phyloP scores from a whole-genome alignment of 2,113 vertebrate genomes.

The Platysteira castanea region DNA sequence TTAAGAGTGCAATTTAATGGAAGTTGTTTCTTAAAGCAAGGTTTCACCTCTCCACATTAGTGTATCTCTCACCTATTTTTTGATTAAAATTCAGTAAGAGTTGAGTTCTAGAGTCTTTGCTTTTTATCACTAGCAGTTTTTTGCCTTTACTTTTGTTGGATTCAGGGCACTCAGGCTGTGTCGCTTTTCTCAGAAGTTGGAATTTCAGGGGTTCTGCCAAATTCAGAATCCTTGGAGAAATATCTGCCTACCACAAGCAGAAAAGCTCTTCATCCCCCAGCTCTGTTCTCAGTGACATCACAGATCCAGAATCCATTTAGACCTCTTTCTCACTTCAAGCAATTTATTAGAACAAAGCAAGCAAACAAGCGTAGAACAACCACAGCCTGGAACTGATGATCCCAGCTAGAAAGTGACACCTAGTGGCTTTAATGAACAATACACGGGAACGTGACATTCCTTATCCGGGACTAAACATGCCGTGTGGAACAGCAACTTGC shows the following conservation, averaged over 20 bases:
- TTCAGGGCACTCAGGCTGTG: background rate
- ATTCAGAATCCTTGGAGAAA: background rate
- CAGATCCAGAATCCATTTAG: background rate
- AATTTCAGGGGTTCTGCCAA: background rate
- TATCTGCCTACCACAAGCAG: background rate
- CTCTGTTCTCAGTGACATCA: background rate
- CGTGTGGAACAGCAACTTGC: background rate
- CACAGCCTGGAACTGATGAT: background rate
- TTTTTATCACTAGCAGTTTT: background rate
- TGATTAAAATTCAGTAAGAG: background rate
- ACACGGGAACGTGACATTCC: background rate
- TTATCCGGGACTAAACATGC: background rate
- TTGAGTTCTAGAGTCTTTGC: background rate
- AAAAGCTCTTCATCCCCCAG: background rate
- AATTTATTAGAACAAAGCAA: background rate
- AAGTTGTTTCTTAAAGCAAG: background rate
- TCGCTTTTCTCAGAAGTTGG: background rate
- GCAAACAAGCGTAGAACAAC: accelerated
- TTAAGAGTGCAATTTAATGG: background rate
- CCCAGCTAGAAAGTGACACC: slow-evolving; percentile 46
- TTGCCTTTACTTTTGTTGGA: background rate
- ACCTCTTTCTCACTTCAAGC: background rate
- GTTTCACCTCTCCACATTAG: background rate
- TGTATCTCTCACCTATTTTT: background rate
- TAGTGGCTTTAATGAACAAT: slow-evolving; percentile 41